phyloP scores from a whole-genome alignment of 2,113 vertebrate genomes.

The Nematolebias whitei region DNA sequence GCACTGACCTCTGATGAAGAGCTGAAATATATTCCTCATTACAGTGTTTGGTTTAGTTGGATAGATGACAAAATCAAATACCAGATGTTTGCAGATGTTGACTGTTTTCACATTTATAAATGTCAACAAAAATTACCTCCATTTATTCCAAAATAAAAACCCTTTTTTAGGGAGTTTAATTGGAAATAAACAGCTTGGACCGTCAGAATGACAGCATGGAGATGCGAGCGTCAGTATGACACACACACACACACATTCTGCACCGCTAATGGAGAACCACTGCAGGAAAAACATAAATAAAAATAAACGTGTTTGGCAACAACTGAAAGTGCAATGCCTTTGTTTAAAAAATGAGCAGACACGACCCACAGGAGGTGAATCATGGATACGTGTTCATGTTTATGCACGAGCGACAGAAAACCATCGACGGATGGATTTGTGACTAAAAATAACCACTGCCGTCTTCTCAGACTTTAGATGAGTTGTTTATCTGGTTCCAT shows the following conservation, averaged over 20 bases:
- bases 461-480: slow-evolving; percentile 46
- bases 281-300: background rate
- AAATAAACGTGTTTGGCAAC: slow-evolving; percentile 4
- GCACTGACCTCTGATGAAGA: too few relatives aligned
- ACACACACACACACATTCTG: slow-evolving; percentile 34
- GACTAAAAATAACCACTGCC: slow-evolving; percentile 48
- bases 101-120: too few relatives aligned
- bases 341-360: background rate
- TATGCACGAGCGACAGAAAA: background rate
- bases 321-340: slow-evolving; percentile 23
- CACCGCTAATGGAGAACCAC: slow-evolving; percentile 22
- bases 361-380: too few relatives aligned
- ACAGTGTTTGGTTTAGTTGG: too few relatives aligned
- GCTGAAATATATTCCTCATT: too few relatives aligned
- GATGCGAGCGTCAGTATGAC: slow-evolving; percentile 47
- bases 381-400: background rate
- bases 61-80: too few relatives aligned
- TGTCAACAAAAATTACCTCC: slow-evolving; percentile 6
- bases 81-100: too few relatives aligned
- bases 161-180: slow-evolving; percentile 10
- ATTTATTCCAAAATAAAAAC: slow-evolving; percentile 20
- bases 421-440: slow-evolving; percentile 15
- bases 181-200: slow-evolving; percentile 4
- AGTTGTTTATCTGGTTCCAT: too few relatives aligned
- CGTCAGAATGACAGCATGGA: slow-evolving; percentile 13